phyloP scores from a whole-genome alignment of 2,113 vertebrate genomes.

The Platichthys flesus region DNA sequence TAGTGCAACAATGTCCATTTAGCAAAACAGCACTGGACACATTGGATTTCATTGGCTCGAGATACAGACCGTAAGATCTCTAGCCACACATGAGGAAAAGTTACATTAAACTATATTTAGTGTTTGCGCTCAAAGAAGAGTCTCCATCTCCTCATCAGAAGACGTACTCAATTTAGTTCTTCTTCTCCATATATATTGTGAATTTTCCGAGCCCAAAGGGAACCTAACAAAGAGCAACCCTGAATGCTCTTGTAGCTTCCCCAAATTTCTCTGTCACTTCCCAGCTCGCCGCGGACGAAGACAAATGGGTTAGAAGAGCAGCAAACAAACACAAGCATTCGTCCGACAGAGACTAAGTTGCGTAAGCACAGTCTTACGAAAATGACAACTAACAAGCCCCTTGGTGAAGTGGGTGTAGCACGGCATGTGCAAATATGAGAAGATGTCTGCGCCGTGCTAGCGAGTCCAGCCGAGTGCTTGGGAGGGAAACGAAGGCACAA shows the following conservation, averaged over 20 bases:
- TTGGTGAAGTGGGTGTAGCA: constrained; percentile 40
- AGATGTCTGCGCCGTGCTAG: constrained; percentile 55
- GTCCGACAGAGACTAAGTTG: constrained; percentile 14
- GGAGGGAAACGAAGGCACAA: constrained; percentile 37
- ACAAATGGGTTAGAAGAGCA: constrained; percentile 42
- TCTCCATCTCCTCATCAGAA: background rate
- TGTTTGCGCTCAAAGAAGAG: background rate
- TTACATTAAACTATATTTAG: background rate
- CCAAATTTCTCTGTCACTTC: constrained; percentile 2
- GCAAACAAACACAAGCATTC: constrained; percentile 40
- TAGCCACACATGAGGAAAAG: background rate
- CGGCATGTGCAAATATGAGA: constrained; percentile 51
- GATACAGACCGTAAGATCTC: too few species aligned
- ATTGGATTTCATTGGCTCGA: background rate
- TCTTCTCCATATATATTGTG: background rate
- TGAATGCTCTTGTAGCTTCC: constrained; percentile 2
- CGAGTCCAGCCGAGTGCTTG: constrained; percentile 2
- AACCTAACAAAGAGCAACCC: constrained; percentile 14
- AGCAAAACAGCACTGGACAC: background rate
- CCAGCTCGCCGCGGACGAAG: background rate
- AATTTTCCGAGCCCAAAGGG: constrained; percentile 7
- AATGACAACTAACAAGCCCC: constrained; percentile 23
- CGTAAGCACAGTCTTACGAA: constrained; percentile 31
- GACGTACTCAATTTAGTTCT: background rate
- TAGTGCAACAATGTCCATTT: background rate